These are phyloP conservation scores for Harpalus rubripes DNA, from an alignment of 2,888 invertebrate genomes.

Conservation along the genomic window DNA sequence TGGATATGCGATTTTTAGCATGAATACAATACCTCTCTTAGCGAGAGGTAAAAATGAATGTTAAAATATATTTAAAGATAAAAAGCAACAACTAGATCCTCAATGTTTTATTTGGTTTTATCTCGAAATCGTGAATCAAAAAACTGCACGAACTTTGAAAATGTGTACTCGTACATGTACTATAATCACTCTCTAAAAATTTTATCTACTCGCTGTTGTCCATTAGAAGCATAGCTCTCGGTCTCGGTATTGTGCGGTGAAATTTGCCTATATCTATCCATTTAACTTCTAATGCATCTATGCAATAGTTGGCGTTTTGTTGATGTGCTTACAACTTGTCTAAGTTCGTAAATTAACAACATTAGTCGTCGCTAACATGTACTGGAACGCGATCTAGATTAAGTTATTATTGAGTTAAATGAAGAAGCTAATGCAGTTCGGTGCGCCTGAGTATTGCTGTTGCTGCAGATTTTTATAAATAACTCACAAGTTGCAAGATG, in stretches of 20 bases:
- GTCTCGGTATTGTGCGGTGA: not conserved
- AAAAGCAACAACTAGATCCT: too few relatives aligned
- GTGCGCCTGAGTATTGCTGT: not conserved
- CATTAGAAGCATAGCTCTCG: too few relatives aligned
- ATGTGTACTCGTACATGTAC: too few relatives aligned
- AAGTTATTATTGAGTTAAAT: constrained; percentile 22
- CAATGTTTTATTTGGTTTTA: too few relatives aligned
- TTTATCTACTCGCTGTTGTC: too few relatives aligned
- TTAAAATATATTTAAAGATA: too few relatives aligned
- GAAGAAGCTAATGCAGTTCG: not conserved
- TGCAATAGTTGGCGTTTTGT: not conserved
- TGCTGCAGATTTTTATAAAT: not conserved
- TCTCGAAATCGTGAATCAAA: too few relatives aligned
- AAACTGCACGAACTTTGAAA: too few relatives aligned
- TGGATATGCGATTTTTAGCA: too few relatives aligned
- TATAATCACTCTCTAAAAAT: too few relatives aligned
- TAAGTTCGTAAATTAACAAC: not conserved
- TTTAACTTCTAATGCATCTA: not conserved
- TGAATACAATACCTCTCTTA: too few relatives aligned
- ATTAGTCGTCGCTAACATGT: not conserved
- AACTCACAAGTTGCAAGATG: not conserved
- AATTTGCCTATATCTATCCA: not conserved
- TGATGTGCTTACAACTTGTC: not conserved
- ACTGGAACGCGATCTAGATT: constrained; percentile 12
- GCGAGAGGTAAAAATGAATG: too few relatives aligned